Percentiles rank a stretch among this genome's conserved stretches.
These are phyloP conservation scores for Polydrusus cervinus DNA, from an alignment of 2,888 invertebrate genomes.

Conservation along the genomic window DNA sequence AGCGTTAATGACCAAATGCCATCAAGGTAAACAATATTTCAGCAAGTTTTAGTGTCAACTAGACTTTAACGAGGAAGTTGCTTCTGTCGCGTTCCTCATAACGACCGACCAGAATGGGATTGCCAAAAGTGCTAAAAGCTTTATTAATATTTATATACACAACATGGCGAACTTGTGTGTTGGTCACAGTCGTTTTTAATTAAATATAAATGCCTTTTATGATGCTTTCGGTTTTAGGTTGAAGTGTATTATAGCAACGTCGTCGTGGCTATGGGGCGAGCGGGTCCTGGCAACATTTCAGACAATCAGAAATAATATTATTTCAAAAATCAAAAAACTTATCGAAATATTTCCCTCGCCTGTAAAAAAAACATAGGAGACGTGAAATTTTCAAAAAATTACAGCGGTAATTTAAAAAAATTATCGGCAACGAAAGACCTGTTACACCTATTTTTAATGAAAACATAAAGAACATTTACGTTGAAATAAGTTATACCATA, in stretches of 20 bases:
- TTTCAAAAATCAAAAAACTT: too few relatives aligned
- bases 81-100: conserved; percentile 14
- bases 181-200: conserved; percentile 21
- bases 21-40: conserved; percentile 34
- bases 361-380: too few relatives aligned
- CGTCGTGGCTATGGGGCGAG: too few relatives aligned
- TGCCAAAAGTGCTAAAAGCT: conserved; percentile 29
- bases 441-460: too few relatives aligned
- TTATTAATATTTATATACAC: conserved; percentile 45
- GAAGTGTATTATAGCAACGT: not conserved
- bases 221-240: not conserved
- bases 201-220: conserved; percentile 22
- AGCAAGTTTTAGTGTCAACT: conserved; percentile 31
- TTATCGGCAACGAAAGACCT: too few relatives aligned
- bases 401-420: too few relatives aligned
- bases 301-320: too few relatives aligned
- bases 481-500: too few relatives aligned
- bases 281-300: too few relatives aligned
- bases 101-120: conserved; percentile 20
- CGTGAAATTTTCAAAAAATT: too few relatives aligned
- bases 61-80: conserved; percentile 37
- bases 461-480: too few relatives aligned
- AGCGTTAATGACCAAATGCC: conserved; percentile 29
- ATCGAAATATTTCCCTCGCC: too few relatives aligned
- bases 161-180: conserved; percentile 27